Conservation (phyloP, 2,888 invertebrate species). For the Encarsia formosa region DNA sequence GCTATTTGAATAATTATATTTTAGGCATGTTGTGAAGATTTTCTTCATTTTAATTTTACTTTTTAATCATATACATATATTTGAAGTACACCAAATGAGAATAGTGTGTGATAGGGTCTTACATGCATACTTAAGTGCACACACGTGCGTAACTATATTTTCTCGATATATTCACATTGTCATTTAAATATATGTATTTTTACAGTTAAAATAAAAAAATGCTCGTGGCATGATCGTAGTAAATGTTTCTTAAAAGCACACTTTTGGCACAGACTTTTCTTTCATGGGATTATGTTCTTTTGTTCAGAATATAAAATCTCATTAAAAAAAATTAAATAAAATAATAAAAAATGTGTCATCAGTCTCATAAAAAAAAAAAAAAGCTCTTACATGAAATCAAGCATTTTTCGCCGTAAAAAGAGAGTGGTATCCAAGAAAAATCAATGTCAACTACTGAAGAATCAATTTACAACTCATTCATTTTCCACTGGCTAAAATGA, state of each 20-base stretch:
- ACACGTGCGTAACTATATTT: background rate
- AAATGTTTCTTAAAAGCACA: constrained; percentile 37
- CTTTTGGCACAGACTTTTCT: constrained; percentile 35
- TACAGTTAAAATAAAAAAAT: constrained; percentile 32
- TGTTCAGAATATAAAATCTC: constrained; percentile 25
- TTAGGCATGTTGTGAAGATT: constrained; percentile 19
- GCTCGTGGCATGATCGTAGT: constrained; percentile 45
- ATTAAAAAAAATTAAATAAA: constrained; percentile 16
- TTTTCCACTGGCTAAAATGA: too few species aligned
- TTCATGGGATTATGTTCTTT: constrained; percentile 23
- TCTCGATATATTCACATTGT: too few species aligned
- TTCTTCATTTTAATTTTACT: constrained; percentile 15
- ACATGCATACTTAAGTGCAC: too few species aligned
- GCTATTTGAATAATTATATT: constrained; percentile 1
- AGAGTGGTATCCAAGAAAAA: background rate
- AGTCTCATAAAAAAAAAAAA: constrained; percentile 11
- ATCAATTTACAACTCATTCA: too few species aligned
- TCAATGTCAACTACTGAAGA: background rate
- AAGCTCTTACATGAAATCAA: constrained; percentile 19
- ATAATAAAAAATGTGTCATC: constrained; percentile 17
- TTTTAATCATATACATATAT: constrained; percentile 14
- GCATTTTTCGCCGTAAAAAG: constrained; percentile 8
- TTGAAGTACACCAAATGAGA: too few species aligned
- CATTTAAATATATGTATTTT: background rate
- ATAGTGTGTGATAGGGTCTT: too few species aligned